Conservation (phyloP, 2,888 invertebrate species). For the Melitaea athalia region DNA sequence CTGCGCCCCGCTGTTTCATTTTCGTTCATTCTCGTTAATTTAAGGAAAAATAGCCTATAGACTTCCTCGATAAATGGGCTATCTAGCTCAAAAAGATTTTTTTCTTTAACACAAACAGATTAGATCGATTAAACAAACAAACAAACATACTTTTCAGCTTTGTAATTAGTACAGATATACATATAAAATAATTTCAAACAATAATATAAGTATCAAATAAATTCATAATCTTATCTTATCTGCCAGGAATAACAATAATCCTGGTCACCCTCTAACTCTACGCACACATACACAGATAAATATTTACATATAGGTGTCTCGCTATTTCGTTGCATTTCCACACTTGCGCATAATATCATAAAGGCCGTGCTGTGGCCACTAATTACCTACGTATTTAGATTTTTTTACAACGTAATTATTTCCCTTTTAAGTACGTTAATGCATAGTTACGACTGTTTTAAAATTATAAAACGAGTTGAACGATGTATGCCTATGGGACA, state of each 20-base stretch:
- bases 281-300: not conserved
- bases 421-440: not conserved
- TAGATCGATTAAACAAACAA: too few species aligned
- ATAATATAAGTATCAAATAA: not conserved
- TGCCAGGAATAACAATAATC: not conserved
- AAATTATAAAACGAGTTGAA: not conserved
- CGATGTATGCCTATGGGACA: not conserved
- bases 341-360: not conserved
- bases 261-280: not conserved
- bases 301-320: not conserved
- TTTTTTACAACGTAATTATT: slow-evolving; percentile 7
- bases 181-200: not conserved
- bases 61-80: too few species aligned
- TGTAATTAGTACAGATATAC: too few species aligned
- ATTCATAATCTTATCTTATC: not conserved
- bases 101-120: too few species aligned
- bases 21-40: too few species aligned
- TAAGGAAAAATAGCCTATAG: too few species aligned
- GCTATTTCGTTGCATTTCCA: slow-evolving; percentile 5
- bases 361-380: not conserved
- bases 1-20: too few species aligned
- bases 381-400: slow-evolving; percentile 2
- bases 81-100: too few species aligned
- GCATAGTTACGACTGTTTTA: not conserved
- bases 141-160: too few species aligned